Evolutionary conservation across 1,140 invertebrate species (phyloP), one percentile per base, ranked within the genome.

Genomic region (Mya arenaria): DNA sequence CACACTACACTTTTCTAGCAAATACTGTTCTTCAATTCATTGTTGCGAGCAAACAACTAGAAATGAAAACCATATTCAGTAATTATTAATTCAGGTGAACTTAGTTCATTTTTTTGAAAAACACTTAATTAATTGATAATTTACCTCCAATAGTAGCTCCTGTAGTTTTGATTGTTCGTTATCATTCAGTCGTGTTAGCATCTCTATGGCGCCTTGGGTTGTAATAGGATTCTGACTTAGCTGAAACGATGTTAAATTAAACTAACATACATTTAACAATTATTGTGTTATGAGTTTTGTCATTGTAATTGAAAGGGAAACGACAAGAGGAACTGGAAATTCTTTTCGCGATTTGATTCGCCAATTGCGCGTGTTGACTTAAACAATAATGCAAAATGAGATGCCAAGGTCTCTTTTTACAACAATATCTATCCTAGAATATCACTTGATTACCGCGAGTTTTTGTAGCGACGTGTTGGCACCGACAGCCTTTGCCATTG

Each of bases 181-280:
- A 0, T 69, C 55, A 41, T 71, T 69, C 4, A 80, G n/a, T 3
- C 55, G 32, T 8, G 55, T 34, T 39, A 80, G 41, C 4, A 80
- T 25, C 41, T 60, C 36, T 37, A 58, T 19, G n/a, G 77, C 44
- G 25, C 77, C 77, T 39, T 71, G 65, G 17, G 77, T 80, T 3
- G 77, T 56, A 4, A 80, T 37, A 4, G 63, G 77, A 48, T 80
- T 80, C 34, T 69, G 41, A 25, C 77, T 80, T 28, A 80, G 55
- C 77, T 80, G 66, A 0, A 78, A 23, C 17, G 19, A 8, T 17
- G 41, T 66, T 37, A 65, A 6, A 60, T 23, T 28, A 56, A 56
- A 56, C 5, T 23, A 56, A 8, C 30, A 6, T 56, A 5, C 5
- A 28, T 23, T 8, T n/a, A 56, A 56, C 5, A n/a, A 6, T 56